Evolutionary conservation across 2,888 invertebrate genomes (phyloP), one percentile per base, ranked within the genome.

Genomic region (Pedicia rivosa): DNA sequence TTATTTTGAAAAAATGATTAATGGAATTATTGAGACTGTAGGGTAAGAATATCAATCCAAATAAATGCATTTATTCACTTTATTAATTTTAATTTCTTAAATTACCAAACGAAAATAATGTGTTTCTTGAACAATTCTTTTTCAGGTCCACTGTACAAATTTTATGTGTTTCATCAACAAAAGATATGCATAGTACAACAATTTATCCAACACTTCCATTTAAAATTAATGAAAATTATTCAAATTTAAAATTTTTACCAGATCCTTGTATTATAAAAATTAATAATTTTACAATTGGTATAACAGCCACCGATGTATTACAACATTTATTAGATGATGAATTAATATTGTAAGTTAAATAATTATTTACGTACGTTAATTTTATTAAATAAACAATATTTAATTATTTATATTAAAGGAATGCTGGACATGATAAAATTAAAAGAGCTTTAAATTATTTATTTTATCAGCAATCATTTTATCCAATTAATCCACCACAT

Each of bases 191-290:
- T 58, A 78, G 82, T 48, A 70, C 78, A 43, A 67, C 73, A 34
- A 72, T 90, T 1, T 94, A 78, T 57, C 92, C 92, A 4, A 88
- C 88, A 1, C 80, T 82, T 9, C 74, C 87, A 2, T 82, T 74
- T 50, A 49, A 57, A n/a, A 50, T 69, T 7, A 64, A 66, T 9
- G 64, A 67, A 44, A 65, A 64, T 32, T 69, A 68, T 49, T 48
- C 67, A 7, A 78, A 80, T 56, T 56, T 83, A 3, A 68, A 72
- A 40, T 68, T 80, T 47, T 59, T 82, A 44, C 72, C 87, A 0
- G 91, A 92, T 65, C 94, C 92, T 0, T 75, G 79, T 47, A 67
- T 80, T 13, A 52, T 94, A 4, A 70, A 75, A 50, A 64, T 92
- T 35, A 73, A 78, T 47, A 88, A 87, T 3, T 54, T 91, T 1